phyloP scores from a whole-genome alignment of 2,797 vertebrate species.

The Bradypodion pumilum region DNA sequence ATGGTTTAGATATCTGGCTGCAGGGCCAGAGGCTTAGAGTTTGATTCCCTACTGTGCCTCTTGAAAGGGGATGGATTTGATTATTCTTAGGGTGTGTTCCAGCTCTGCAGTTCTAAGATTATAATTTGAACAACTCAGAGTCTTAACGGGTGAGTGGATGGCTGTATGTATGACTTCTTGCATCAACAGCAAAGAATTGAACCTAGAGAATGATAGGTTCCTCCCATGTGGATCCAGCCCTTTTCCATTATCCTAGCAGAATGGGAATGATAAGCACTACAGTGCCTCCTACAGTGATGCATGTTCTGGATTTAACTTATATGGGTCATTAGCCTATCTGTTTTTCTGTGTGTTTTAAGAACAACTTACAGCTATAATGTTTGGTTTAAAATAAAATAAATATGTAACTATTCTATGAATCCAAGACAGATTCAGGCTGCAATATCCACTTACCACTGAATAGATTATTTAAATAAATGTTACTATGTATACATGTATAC shows the following conservation, averaged over 20 bases:
- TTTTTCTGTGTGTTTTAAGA: not conserved
- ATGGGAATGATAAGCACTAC: not conserved
- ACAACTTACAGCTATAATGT: not conserved
- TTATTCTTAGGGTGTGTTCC: too few relatives aligned
- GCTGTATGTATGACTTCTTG: not conserved
- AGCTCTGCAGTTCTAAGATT: too few relatives aligned
- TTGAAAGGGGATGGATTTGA: too few relatives aligned
- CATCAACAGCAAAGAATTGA: not conserved
- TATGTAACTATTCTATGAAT: not conserved
- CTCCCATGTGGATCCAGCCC: not conserved
- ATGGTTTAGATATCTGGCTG: too few relatives aligned
- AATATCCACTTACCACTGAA: not conserved
- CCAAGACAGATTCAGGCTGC: not conserved
- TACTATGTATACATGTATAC: not conserved
- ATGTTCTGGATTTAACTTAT: not conserved
- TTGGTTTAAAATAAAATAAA: not conserved
- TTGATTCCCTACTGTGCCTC: too few relatives aligned
- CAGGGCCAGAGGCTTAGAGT: too few relatives aligned
- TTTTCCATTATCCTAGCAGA: not conserved
- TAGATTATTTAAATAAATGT: not conserved
- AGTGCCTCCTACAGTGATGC: not conserved
- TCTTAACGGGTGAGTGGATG: not conserved
- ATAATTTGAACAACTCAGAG: too few relatives aligned
- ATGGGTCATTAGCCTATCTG: not conserved
- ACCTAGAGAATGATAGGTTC: not conserved